phyloP scores from a whole-genome alignment of 2,888 invertebrate species.

The Pemphredon lugubris region DNA sequence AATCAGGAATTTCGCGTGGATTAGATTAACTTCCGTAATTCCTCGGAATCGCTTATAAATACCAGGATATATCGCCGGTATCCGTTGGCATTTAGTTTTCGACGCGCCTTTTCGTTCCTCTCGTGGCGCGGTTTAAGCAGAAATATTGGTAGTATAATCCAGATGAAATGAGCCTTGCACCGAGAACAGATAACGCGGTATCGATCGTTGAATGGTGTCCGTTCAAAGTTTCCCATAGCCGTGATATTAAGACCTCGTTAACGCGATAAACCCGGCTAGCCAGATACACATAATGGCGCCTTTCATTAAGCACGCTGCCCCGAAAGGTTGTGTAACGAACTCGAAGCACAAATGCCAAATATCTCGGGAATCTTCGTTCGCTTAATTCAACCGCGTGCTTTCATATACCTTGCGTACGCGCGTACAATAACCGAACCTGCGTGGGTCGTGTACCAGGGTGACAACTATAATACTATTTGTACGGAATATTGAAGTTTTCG shows the following conservation, averaged over 20 bases:
- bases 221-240: constrained; percentile 65
- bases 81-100: too few relatives aligned
- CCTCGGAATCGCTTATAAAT: too few relatives aligned
- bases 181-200: constrained; percentile 43
- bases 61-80: too few relatives aligned
- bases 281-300: constrained; percentile 62
- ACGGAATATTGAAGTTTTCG: too few relatives aligned
- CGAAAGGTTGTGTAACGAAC: constrained; percentile 47
- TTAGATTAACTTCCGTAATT: too few relatives aligned
- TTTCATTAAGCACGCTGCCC: constrained; percentile 57
- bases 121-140: too few relatives aligned
- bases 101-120: too few relatives aligned
- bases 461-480: too few relatives aligned
- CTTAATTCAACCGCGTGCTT: not conserved
- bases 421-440: too few relatives aligned
- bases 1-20: too few relatives aligned
- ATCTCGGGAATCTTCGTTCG: constrained; percentile 13
- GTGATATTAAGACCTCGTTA: constrained; percentile 64
- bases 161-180: constrained; percentile 37
- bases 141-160: constrained; percentile 35
- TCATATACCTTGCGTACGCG: too few relatives aligned
- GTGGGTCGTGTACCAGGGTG: too few relatives aligned
- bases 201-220: constrained; percentile 61
- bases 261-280: constrained; percentile 59
- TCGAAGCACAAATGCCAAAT: constrained; percentile 37